These are phyloP conservation scores for Hypotaenidia philippensis DNA, from an alignment of 2,797 vertebrate species.

Conservation along the genomic window DNA sequence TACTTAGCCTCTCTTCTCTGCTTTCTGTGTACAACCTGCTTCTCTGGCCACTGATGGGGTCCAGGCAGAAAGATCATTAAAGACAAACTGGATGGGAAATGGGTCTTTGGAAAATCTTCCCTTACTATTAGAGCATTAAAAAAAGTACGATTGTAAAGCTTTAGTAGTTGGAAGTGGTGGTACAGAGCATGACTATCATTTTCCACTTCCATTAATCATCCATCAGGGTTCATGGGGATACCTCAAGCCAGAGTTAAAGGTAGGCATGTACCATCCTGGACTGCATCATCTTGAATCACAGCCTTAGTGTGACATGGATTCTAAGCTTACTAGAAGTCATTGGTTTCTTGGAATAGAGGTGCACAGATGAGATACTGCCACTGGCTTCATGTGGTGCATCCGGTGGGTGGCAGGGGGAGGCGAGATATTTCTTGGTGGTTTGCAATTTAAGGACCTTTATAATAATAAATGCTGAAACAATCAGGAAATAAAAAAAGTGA, in stretches of 20 bases:
- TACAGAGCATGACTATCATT: not conserved
- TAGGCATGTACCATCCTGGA: not conserved
- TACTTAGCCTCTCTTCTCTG: not conserved
- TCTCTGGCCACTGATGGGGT: not conserved
- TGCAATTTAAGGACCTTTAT: not conserved
- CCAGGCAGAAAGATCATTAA: not conserved
- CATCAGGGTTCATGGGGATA: accelerated
- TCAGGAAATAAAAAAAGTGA: not conserved
- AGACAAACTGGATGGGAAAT: not conserved
- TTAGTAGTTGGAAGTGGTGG: not conserved
- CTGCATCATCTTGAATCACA: not conserved
- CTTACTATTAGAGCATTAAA: not conserved
- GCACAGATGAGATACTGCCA: not conserved
- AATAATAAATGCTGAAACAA: not conserved
- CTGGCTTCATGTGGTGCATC: not conserved
- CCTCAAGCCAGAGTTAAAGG: not conserved
- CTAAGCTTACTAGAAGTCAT: not conserved
- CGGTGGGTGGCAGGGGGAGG: no score
- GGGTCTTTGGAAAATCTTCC: not conserved
- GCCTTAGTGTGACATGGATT: not conserved
- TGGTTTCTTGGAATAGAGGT: not conserved
- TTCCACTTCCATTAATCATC: not conserved
- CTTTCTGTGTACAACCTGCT: not conserved
- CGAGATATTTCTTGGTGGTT: not conserved
- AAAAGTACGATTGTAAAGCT: accelerated